phyloP scores from a whole-genome alignment of 2,797 vertebrate species.

The Crenuchus spilurus region DNA sequence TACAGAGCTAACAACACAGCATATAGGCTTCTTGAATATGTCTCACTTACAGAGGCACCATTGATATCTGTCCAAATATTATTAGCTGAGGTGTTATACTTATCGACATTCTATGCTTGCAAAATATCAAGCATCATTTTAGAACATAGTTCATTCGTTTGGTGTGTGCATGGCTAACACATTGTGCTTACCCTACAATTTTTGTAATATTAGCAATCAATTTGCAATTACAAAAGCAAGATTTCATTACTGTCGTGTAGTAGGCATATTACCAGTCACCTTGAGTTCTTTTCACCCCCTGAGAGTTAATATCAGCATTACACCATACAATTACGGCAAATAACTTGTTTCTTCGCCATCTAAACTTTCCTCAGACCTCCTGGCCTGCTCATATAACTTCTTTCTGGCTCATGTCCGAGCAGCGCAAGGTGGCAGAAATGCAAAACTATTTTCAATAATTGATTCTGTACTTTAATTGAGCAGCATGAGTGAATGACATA shows the following conservation, averaged over 20 bases:
- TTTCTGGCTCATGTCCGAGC: conserved; percentile 23
- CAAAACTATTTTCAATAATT: conserved; percentile 99
- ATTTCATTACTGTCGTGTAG: neutral
- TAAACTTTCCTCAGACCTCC: conserved; percentile 32
- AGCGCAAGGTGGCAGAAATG: conserved; percentile 75
- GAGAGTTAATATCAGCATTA: neutral
- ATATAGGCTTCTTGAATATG: neutral
- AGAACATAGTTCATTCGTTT: neutral
- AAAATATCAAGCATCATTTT: conserved; percentile 5
- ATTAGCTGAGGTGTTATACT: neutral
- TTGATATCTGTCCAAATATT: conserved; percentile 18
- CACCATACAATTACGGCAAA: neutral
- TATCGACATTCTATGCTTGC: conserved; percentile 5
- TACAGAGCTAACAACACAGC: conserved; percentile 13
- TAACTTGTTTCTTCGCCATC: neutral
- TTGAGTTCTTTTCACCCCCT: neutral
- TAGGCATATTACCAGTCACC: conserved; percentile 15
- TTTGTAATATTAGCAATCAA: conserved; percentile 5
- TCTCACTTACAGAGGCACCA: conserved; percentile 5
- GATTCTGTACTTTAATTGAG: conserved; percentile 99
- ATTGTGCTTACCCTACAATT: conserved; percentile 9
- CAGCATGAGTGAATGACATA: conserved; percentile 99
- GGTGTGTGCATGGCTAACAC: neutral
- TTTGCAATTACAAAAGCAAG: conserved; percentile 5
- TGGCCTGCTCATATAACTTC: conserved; percentile 15